Evolutionary conservation across 2,888 invertebrate genomes (phyloP).

Genomic region (Philopedon plagiatum): DNA sequence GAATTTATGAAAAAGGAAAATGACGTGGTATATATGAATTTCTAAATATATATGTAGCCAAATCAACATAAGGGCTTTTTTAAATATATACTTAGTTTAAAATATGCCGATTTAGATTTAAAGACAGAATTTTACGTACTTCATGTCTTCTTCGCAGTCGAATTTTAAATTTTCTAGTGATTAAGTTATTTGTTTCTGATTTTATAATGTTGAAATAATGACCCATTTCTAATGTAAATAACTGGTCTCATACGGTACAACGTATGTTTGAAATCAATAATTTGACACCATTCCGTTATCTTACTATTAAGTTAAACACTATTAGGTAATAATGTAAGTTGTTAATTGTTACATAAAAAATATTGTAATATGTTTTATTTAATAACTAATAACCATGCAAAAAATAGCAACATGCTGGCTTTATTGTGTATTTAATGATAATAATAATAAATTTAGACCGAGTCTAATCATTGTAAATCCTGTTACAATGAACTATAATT

Average conservation of each 20-base stretch:
- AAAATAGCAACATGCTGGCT: not conserved
- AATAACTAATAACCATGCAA: not conserved
- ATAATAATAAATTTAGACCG: not conserved
- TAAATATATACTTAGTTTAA: too few species aligned
- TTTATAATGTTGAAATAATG: not conserved
- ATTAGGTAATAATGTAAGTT: not conserved
- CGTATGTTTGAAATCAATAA: not conserved
- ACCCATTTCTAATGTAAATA: not conserved
- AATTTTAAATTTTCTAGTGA: not conserved
- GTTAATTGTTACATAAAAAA: not conserved
- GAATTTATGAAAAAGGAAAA: too few species aligned
- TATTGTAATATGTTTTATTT: not conserved
- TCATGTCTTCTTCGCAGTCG: too few species aligned
- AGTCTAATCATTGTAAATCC: conserved; percentile 3
- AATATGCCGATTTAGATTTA: too few species aligned
- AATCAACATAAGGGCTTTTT: too few species aligned
- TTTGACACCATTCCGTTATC: not conserved
- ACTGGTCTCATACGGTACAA: not conserved
- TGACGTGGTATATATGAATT: too few species aligned
- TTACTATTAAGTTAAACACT: not conserved
- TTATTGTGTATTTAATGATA: not conserved
- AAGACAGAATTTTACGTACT: too few species aligned
- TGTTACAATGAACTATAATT: conserved; percentile 18
- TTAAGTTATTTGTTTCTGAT: not conserved
- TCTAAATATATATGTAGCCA: too few species aligned